A percentile compares a stretch with the other conserved stretches of the same genome.
Evolutionary conservation across 2,888 invertebrate species (phyloP).

Genomic region (Pyrgus malvae): DNA sequence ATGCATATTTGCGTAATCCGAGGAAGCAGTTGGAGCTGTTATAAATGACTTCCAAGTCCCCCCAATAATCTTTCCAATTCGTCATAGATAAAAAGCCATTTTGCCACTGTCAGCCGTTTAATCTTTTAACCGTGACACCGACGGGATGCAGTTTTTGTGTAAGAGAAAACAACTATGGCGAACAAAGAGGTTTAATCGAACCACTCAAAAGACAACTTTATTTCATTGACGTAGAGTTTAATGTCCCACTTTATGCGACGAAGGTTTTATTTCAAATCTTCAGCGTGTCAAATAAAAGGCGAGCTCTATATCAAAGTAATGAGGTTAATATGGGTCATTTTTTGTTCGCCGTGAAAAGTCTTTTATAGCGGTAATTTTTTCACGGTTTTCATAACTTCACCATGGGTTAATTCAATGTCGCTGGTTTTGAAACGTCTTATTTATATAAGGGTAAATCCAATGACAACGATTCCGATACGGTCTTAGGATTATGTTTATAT

Average conservation of each 20-base stretch:
- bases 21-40: constrained; percentile 21
- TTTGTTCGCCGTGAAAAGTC: constrained; percentile 9
- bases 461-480: too few species aligned
- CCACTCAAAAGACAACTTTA: neutral
- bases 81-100: constrained; percentile 47
- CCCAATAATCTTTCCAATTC: constrained; percentile 46
- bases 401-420: constrained; percentile 9
- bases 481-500: too few species aligned
- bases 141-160: constrained; percentile 40
- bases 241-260: neutral
- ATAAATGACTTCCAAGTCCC: constrained; percentile 35
- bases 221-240: constrained; percentile 5
- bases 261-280: constrained; percentile 18
- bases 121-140: constrained; percentile 45
- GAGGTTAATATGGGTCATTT: constrained; percentile 17
- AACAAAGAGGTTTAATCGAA: neutral
- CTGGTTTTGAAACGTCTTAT: constrained; percentile 13
- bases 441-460: neutral
- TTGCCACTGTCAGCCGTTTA: constrained; percentile 43
- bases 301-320: constrained; percentile 16
- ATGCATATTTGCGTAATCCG: constrained; percentile 25
- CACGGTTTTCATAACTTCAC: constrained; percentile 12
- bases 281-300: constrained; percentile 12
- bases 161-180: constrained; percentile 18
- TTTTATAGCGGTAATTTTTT: constrained; percentile 11